These are phyloP conservation scores for Corythornis vintsioides DNA, from an alignment of 2,113 vertebrate genomes.

Conservation along the genomic window DNA sequence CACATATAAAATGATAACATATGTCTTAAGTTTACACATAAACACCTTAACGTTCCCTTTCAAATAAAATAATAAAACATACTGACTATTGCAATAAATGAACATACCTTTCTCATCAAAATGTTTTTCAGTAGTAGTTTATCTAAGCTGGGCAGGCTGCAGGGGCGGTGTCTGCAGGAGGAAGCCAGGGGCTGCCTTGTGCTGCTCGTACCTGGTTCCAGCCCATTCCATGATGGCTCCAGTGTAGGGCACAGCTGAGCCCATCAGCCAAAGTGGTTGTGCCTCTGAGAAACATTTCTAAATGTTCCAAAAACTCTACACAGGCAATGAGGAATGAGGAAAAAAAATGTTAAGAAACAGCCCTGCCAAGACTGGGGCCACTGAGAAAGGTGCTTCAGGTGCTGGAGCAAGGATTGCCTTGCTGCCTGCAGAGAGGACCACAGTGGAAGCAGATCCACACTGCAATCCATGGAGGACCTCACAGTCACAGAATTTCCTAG, in stretches of 20 bases:
- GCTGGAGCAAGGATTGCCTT: not conserved
- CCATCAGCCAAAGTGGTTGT: accelerated
- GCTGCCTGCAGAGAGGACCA: not conserved
- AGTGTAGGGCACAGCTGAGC: not conserved
- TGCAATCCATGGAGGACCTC: no score
- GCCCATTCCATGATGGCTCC: not conserved
- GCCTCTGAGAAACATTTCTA: not conserved
- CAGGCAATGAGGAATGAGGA: not conserved
- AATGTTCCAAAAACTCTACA: not conserved
- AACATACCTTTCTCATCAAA: not conserved
- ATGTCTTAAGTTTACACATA: not conserved
- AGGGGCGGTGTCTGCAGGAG: not conserved
- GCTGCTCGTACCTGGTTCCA: not conserved
- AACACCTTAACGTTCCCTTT: not conserved
- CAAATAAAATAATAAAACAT: not conserved
- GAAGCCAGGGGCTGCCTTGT: no score
- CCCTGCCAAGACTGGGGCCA: accelerated
- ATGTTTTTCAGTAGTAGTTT: not conserved
- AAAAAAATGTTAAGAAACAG: not conserved
- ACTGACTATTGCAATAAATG: not conserved
- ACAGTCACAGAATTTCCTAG: no score
- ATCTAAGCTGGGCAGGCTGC: not conserved
- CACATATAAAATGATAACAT: not conserved
- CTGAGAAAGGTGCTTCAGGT: not conserved
- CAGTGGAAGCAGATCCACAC: not conserved